Percentiles rank a stretch among this genome's conserved stretches.
Conservation (phyloP, 2,888 invertebrate species). For the Leptinotarsa peninsularis region DNA sequence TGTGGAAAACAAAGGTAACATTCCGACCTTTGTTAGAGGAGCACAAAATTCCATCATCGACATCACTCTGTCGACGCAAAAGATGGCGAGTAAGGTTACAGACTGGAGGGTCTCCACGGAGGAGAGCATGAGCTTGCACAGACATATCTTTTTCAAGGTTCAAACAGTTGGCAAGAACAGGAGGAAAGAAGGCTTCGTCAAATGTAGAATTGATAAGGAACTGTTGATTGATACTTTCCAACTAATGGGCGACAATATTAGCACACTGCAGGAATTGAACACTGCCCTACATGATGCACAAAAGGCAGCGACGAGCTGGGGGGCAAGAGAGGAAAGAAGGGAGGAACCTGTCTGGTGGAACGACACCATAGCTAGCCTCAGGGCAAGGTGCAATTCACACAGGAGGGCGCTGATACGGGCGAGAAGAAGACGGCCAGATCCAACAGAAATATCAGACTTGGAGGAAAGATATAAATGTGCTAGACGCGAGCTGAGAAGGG, state of each 20-base stretch:
- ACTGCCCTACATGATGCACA: slow-evolving; percentile 5
- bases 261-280: background rate
- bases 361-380: background rate
- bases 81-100: background rate
- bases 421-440: background rate
- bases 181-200: slow-evolving; percentile 30
- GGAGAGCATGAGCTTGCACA: slow-evolving; percentile 5
- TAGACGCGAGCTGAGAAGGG: background rate
- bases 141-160: background rate
- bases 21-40: slow-evolving; percentile 21
- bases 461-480: background rate
- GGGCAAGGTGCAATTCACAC: background rate
- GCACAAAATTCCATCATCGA: slow-evolving; percentile 19
- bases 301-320: background rate
- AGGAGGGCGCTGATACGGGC: background rate
- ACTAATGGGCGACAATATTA: background rate
- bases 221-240: background rate
- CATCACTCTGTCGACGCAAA: slow-evolving; percentile 12
- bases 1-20: slow-evolving; percentile 4
- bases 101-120: slow-evolving; percentile 11
- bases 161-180: background rate
- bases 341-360: slow-evolving; percentile 22
- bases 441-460: background rate
- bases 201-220: background rate
- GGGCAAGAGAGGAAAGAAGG: background rate